These are phyloP conservation scores for Limanda limanda DNA, from an alignment of 2,113 vertebrate genomes.

Conservation along the genomic window DNA sequence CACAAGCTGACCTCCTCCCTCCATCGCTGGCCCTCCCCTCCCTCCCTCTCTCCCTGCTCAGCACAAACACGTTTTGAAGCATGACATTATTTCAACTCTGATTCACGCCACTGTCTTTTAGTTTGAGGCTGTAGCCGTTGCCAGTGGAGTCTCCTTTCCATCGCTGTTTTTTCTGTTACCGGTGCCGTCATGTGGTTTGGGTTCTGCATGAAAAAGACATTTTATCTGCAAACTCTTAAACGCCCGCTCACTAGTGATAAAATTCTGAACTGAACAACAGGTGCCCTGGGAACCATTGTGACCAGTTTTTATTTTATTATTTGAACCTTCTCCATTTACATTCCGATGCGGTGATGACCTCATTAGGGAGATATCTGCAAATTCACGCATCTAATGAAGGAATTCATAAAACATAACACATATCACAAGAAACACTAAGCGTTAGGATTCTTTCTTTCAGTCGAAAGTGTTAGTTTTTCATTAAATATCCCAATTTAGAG, in stretches of 20 bases:
- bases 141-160: constrained; percentile 55
- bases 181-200: constrained; percentile 76
- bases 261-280: constrained; percentile 19
- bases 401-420: constrained; percentile 65
- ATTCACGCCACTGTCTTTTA: constrained; percentile 71
- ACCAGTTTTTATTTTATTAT: constrained; percentile 22
- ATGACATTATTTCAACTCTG: constrained; percentile 78
- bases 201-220: constrained; percentile 77
- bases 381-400: constrained; percentile 55
- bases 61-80: constrained; percentile 77
- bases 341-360: constrained; percentile 60
- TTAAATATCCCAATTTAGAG: constrained; percentile 35
- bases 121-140: constrained; percentile 69
- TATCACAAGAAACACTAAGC: constrained; percentile 65
- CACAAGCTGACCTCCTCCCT: constrained; percentile 38
- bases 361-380: constrained; percentile 44
- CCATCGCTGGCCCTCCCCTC: constrained; percentile 20
- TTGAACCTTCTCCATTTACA: constrained; percentile 56
- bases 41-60: constrained; percentile 4
- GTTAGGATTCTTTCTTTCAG: constrained; percentile 28
- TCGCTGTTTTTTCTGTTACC: constrained; percentile 56
- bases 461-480: constrained; percentile 17
- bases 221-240: constrained; percentile 23
- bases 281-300: constrained; percentile 48
- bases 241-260: constrained; percentile 29